phyloP scores from a whole-genome alignment of 2,797 vertebrate genomes.

The Danio jaintianensis region DNA sequence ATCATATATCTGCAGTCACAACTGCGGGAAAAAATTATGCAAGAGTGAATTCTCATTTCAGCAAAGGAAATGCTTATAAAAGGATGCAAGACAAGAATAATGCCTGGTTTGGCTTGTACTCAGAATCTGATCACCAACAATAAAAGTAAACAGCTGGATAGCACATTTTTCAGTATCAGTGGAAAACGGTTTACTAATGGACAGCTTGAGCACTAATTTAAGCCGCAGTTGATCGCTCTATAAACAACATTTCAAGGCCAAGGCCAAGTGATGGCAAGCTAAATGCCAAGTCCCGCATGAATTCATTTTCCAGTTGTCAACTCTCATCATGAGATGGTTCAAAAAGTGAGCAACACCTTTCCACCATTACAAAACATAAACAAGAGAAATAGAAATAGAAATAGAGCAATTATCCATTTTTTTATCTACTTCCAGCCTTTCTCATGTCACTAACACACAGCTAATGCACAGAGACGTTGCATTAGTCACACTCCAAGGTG shows the following conservation, averaged over 20 bases:
- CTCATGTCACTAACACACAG: not conserved
- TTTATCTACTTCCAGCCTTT: conserved; percentile 22
- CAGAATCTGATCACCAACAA: conserved; percentile 6
- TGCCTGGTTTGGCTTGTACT: not conserved
- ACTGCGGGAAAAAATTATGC: not conserved
- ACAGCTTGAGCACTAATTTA: conserved; percentile 30
- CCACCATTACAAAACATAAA: not conserved
- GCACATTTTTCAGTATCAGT: conserved; percentile 5
- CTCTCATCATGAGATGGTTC: not conserved
- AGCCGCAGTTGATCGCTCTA: conserved; percentile 20
- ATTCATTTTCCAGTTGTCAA: not conserved
- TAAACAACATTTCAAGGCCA: conserved; percentile 23
- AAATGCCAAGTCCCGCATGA: not conserved
- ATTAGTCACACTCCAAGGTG: conserved; percentile 28
- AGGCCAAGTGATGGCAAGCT: not conserved
- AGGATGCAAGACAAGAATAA: not conserved
- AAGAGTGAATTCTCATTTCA: not conserved
- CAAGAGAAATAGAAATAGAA: conserved; percentile 4
- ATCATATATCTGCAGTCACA: not conserved
- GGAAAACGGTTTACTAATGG: conserved; percentile 4
- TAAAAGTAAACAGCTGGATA: conserved; percentile 50
- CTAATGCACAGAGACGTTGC: not conserved
- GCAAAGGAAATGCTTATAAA: not conserved
- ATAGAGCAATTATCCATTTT: not conserved
- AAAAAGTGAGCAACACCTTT: not conserved